These are phyloP conservation scores for Trachymyrmex cornetzi DNA, from an alignment of 1,140 invertebrate species.

Conservation along the genomic window DNA sequence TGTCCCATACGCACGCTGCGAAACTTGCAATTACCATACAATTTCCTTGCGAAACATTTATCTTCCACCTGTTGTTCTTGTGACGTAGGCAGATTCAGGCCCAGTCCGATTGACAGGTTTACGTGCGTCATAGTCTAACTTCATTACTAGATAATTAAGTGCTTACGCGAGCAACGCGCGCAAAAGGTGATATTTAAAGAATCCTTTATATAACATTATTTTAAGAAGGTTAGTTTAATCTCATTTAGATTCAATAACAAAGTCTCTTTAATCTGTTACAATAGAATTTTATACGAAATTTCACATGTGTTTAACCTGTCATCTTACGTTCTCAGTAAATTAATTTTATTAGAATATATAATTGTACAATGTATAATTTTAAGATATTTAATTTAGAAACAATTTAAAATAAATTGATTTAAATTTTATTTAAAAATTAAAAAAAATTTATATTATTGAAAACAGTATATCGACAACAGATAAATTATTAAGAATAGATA, in stretches of 20 bases:
- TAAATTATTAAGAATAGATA: neutral
- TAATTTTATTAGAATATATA: neutral
- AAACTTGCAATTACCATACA: conserved; percentile 17
- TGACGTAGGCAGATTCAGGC: conserved; percentile 13
- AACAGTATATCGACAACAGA: neutral
- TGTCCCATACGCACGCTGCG: neutral
- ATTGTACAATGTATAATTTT: neutral
- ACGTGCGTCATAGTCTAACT: neutral
- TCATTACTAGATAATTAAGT: neutral
- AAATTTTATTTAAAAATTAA: neutral
- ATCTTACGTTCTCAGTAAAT: neutral
- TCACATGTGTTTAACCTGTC: neutral
- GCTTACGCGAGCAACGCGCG: neutral
- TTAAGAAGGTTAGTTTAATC: neutral
- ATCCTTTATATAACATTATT: neutral
- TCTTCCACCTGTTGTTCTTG: neutral
- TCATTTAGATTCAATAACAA: neutral
- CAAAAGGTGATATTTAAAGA: neutral
- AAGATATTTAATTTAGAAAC: neutral
- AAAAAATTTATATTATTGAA: neutral
- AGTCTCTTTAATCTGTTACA: neutral
- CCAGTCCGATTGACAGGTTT: neutral
- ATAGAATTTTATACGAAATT: neutral
- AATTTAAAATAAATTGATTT: neutral
- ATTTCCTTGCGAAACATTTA: conserved; percentile 33